These are phyloP conservation scores for Meriones psammophilus DNA, from an alignment of 2,797 vertebrate genomes.

Conservation along the genomic window DNA sequence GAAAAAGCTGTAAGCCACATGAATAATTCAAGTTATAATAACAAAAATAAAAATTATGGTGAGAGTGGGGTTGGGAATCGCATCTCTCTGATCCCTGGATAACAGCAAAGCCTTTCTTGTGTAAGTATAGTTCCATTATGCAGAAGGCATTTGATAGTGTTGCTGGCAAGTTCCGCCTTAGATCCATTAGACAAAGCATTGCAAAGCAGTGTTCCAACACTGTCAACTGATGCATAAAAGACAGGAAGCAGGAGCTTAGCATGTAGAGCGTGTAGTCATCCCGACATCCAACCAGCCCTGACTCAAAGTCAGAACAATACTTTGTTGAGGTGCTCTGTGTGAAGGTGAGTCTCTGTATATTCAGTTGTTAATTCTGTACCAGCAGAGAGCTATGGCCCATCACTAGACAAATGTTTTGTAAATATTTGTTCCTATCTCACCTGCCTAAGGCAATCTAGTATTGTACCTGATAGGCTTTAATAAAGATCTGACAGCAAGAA, in stretches of 20 bases:
- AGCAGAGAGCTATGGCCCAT: not conserved
- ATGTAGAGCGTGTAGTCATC: not conserved
- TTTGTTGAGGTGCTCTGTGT: not conserved
- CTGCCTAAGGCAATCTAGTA: not conserved
- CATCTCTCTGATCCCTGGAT: not conserved
- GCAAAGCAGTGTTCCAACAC: not conserved
- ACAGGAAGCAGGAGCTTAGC: not conserved
- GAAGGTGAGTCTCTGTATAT: not conserved
- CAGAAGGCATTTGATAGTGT: constrained; percentile 10
- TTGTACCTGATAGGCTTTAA: not conserved
- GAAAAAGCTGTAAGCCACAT: not conserved
- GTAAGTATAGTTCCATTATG: constrained; percentile 1
- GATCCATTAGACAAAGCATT: not conserved
- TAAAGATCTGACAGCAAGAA: not conserved
- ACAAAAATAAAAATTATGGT: not conserved
- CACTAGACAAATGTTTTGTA: not conserved
- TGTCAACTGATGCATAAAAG: not conserved
- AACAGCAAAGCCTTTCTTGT: constrained; percentile 27
- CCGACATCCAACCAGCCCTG: not conserved
- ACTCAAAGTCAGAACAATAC: constrained; percentile 19
- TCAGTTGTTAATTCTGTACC: not conserved
- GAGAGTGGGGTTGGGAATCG: rapidly evolving
- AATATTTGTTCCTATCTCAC: not conserved
- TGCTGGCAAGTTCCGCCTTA: constrained; percentile 17
- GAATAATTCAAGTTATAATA: not conserved